Evolutionary conservation across 1,140 invertebrate genomes (phyloP).

Genomic region (Gonatopus flavifemur): DNA sequence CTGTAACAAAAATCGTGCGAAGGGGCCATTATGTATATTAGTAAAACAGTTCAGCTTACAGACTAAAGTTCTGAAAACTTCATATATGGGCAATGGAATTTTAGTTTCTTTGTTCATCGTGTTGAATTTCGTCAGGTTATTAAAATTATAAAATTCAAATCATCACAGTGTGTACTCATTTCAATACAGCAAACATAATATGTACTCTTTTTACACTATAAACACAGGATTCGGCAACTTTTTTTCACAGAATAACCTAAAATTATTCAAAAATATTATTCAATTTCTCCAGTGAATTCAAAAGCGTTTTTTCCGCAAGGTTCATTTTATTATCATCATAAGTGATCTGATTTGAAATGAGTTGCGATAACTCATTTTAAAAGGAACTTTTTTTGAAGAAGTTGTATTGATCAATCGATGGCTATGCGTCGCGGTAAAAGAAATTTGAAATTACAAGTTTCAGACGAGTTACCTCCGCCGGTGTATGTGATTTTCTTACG

Average conservation of each 20-base stretch:
- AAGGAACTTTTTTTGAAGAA: slow-evolving; percentile 6
- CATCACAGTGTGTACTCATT: neutral
- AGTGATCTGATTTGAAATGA: no score
- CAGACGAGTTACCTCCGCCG: slow-evolving; percentile 48
- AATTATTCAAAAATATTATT: slow-evolving; percentile 1
- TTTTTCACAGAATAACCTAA: slow-evolving; percentile 1
- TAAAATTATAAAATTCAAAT: slow-evolving; percentile 11
- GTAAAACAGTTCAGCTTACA: no score
- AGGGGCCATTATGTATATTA: no score
- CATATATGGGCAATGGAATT: slow-evolving; percentile 49
- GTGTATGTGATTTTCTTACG: slow-evolving; percentile 45
- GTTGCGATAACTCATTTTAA: no score
- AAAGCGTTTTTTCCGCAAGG: no score
- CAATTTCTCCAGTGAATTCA: no score
- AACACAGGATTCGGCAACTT: slow-evolving; percentile 5
- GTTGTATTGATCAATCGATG: slow-evolving; percentile 24
- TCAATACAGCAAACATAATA: neutral
- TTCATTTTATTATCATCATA: no score
- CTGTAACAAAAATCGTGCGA: no score
- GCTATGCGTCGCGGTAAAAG: slow-evolving; percentile 39
- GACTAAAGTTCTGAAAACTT: slow-evolving; percentile 49
- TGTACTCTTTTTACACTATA: slow-evolving; percentile 3
- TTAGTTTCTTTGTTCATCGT: slow-evolving; percentile 28
- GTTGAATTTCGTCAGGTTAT: slow-evolving; percentile 25
- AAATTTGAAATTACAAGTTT: slow-evolving; percentile 56